Percentiles rank a stretch among this genome's conserved stretches.
phyloP scores from a whole-genome alignment of 2,113 vertebrate genomes.

The Addax nasomaculatus region DNA sequence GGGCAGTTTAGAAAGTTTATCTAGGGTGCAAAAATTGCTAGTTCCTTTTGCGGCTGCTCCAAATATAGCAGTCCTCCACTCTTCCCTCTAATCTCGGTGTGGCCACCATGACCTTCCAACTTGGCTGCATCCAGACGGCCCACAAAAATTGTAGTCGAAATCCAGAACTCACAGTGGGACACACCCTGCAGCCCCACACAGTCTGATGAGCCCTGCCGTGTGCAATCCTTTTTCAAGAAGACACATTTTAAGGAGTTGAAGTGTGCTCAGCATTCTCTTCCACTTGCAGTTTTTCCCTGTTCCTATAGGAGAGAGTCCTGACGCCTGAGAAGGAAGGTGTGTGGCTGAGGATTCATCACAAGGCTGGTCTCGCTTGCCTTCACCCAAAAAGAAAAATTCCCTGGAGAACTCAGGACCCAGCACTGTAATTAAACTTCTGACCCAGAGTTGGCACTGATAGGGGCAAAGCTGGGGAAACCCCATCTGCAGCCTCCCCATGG shows the following conservation, averaged over 20 bases:
- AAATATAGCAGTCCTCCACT: slow-evolving; percentile 41
- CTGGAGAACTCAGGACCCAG: not conserved
- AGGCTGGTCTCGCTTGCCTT: not conserved
- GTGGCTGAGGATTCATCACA: not conserved
- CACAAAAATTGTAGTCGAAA: not conserved
- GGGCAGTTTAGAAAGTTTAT: not conserved
- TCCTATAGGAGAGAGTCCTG: not conserved
- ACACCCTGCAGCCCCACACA: not conserved
- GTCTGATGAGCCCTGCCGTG: not conserved
- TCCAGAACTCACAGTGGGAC: not conserved
- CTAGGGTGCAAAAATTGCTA: slow-evolving; percentile 51
- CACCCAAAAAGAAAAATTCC: not conserved
- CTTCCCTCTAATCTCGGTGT: slow-evolving; percentile 43
- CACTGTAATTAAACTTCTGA: not conserved
- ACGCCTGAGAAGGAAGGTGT: not conserved
- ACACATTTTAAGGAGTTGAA: not conserved
- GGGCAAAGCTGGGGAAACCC: not conserved
- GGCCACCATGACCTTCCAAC: not conserved
- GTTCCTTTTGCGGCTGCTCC: slow-evolving; percentile 55
- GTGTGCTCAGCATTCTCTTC: not conserved
- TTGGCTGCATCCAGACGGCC: not conserved
- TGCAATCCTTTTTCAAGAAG: not conserved
- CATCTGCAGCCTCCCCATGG: not conserved
- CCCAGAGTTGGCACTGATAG: not conserved
- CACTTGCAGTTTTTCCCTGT: not conserved